These are phyloP conservation scores for Botia kubotai DNA, from an alignment of 2,797 vertebrate genomes.

Conservation along the genomic window DNA sequence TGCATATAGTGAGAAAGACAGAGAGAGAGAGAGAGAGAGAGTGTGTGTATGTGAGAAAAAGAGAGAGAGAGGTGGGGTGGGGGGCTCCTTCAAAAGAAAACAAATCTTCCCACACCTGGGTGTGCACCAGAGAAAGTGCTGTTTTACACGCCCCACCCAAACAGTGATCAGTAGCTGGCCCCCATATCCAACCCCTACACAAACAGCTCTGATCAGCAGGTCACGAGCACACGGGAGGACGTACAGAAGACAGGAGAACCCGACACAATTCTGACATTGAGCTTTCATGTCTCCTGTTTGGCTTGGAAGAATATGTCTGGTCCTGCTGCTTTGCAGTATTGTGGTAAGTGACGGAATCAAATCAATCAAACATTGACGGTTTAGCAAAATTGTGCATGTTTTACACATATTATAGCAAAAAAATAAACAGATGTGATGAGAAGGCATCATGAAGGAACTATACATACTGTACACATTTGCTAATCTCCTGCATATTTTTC, in stretches of 20 bases:
- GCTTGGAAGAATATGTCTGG: constrained; percentile 39
- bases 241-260: neutral
- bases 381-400: neutral
- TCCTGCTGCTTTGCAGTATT: constrained; percentile 49
- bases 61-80: neutral
- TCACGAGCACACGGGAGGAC: neutral
- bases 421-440: neutral
- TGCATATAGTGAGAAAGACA: neutral
- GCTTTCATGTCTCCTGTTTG: constrained; percentile 42
- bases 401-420: neutral
- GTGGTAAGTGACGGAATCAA: constrained; percentile 49
- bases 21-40: constrained; percentile 1
- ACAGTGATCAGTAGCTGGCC: constrained; percentile 33
- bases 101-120: constrained; percentile 21
- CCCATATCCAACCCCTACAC: constrained; percentile 1
- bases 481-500: neutral
- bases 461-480: neutral
- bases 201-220: constrained; percentile 17
- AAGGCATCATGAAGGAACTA: neutral
- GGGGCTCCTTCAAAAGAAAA: constrained; percentile 22
- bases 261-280: neutral
- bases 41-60: neutral
- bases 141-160: constrained; percentile 23
- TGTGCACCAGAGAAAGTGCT: constrained; percentile 32
- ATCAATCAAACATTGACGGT: neutral